phyloP scores from a whole-genome alignment of 2,888 invertebrate species.

The Reticulitermes lucifugus region DNA sequence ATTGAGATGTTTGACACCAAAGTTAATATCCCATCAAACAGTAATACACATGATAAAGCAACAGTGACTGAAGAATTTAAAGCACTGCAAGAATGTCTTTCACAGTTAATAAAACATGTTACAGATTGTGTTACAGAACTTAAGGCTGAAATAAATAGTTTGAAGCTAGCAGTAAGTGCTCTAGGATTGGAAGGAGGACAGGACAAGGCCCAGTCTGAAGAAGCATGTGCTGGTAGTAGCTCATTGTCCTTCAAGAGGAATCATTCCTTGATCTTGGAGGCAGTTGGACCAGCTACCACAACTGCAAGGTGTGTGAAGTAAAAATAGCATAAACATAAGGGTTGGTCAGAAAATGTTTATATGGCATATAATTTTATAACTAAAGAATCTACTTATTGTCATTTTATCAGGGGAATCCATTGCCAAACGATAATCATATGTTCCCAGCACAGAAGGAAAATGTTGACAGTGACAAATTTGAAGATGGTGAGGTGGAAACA shows the following conservation, averaged over 20 bases:
- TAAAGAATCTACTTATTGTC: no score
- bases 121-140: not conserved
- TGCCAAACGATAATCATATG: no score
- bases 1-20: not conserved
- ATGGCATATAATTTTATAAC: no score
- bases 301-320: not conserved
- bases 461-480: no score
- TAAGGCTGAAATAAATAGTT: conserved; percentile 10
- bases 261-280: not conserved
- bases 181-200: not conserved
- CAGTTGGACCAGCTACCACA: not conserved
- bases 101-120: not conserved
- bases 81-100: not conserved
- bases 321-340: no score
- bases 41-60: not conserved
- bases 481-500: no score
- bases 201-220: not conserved
- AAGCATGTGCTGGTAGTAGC: not conserved
- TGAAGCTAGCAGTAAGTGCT: not conserved
- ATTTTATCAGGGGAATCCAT: no score
- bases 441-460: no score
- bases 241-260: conserved; percentile 3
- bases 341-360: no score
- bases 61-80: not conserved
- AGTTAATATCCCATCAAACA: not conserved